Percentiles rank a stretch among this genome's conserved stretches.
Conservation (phyloP, 2,113 vertebrate genomes). For the Odontesthes bonariensis region DNA sequence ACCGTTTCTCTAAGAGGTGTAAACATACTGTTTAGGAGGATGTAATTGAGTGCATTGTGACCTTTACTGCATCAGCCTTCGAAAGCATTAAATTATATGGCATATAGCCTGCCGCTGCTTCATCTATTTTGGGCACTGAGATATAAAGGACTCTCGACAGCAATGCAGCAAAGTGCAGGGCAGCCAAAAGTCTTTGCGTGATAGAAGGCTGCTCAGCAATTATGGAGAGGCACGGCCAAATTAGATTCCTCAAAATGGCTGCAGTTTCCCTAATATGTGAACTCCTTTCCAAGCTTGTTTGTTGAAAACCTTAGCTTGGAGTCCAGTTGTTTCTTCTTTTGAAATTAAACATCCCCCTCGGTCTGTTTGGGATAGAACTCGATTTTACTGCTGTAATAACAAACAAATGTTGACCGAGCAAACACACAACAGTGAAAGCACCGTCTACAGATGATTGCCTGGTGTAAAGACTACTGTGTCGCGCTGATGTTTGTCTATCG, state of each 20-base stretch:
- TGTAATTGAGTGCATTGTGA: background rate
- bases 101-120: conserved; percentile 13
- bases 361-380: background rate
- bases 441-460: background rate
- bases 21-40: background rate
- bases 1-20: background rate
- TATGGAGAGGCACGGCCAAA: background rate
- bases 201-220: background rate
- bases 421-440: background rate
- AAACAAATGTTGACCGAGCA: conserved; percentile 19
- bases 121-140: conserved; percentile 28
- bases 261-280: background rate
- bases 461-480: background rate
- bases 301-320: background rate
- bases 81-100: conserved; percentile 9
- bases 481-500: background rate
- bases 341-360: background rate
- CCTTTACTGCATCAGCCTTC: background rate
- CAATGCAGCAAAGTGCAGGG: conserved; percentile 7
- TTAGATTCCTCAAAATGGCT: conserved; percentile 5
- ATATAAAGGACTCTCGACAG: conserved; percentile 12
- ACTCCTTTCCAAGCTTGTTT: background rate
- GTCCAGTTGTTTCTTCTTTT: background rate
- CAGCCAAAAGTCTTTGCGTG: conserved; percentile 11
- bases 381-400: background rate